Evolutionary conservation across 2,797 vertebrate genomes (phyloP), one percentile per base, ranked within the genome.

Genomic region (Apogon talboti): DNA sequence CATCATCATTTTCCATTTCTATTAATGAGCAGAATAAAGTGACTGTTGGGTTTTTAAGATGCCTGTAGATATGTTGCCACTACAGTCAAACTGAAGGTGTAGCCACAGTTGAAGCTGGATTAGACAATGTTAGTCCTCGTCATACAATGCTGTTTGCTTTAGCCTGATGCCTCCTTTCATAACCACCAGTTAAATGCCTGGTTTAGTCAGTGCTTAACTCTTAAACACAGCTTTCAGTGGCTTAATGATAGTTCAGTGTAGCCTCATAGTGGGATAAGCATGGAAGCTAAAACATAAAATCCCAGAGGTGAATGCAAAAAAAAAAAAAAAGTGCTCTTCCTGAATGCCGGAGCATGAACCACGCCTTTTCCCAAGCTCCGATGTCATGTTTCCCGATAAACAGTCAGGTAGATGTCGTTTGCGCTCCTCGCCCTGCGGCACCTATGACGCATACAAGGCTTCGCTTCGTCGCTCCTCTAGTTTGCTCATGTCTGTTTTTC

Each of bases 401-500:
- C 72, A 72, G 47, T 44, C 53, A 61, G 55, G 76, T 73, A 58
- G 63, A 67, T 56, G 62, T 51, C 38, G 41, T 53, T 28, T 4
- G 2, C 46, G 46, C 44, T 57, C 15, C 46, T 30, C 8, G 1
- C 61, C 81, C 77, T 42, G 30, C 54, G 59, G 85, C 77, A 45
- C 35, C 44, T 4, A 12, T 83, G 78, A 84, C 43, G 42, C 69
- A 76, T 18, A 5, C 24, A 6, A 21, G 46, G 19, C 3, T 40
- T 67, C 18, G 37, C 48, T 49, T 9, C 44, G 15, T 44, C 61
- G 5, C 64, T 61, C 52, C 57, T 33, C 54, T 60, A 1, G 16
- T 70, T 74, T 30, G 48, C 48, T 75, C 66, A 76, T 21, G 62
- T 83, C 76, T 82, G 77, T 47, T 71, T 79, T 58, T 64, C 50